A percentile compares a stretch with the other conserved stretches of the same genome.
Evolutionary conservation across 2,888 invertebrate genomes (phyloP).

Genomic region (Yponomeuta cagnagella): DNA sequence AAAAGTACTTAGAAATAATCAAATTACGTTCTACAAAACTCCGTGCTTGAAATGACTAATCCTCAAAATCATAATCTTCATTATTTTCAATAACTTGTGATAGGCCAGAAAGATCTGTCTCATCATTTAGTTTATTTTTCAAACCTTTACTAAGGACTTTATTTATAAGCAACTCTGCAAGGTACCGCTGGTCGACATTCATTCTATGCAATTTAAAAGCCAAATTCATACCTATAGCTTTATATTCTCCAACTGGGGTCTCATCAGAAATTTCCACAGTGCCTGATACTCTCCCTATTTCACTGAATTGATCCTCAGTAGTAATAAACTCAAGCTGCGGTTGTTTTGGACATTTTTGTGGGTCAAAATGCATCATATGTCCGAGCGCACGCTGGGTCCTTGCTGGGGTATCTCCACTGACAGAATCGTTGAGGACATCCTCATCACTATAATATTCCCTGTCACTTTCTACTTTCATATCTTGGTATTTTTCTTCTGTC

Average conservation of each 20-base stretch:
- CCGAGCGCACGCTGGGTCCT: too few species aligned
- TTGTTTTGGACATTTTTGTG: background rate
- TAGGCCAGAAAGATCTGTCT: conserved; percentile 28
- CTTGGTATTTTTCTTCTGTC: background rate
- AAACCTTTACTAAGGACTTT: conserved; percentile 38
- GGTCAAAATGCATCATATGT: background rate
- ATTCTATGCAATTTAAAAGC: conserved; percentile 37
- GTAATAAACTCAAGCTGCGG: background rate
- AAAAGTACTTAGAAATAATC: too few species aligned
- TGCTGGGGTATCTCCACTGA: too few species aligned
- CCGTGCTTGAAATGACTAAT: too few species aligned
- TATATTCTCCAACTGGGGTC: conserved; percentile 27
- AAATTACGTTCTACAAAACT: too few species aligned
- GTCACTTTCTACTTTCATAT: background rate
- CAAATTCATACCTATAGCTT: conserved; percentile 38
- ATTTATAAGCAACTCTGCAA: conserved; percentile 37
- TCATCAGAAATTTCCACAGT: background rate
- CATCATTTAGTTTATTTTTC: conserved; percentile 31
- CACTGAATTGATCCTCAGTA: background rate
- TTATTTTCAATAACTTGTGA: background rate
- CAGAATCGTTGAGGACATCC: too few species aligned
- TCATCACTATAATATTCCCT: background rate
- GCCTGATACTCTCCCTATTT: too few species aligned
- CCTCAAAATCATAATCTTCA: background rate
- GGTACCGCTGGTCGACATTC: conserved; percentile 32